Conservation (phyloP, 92 coral and sea anemone genomes). For the Bergia sp. region DNA sequence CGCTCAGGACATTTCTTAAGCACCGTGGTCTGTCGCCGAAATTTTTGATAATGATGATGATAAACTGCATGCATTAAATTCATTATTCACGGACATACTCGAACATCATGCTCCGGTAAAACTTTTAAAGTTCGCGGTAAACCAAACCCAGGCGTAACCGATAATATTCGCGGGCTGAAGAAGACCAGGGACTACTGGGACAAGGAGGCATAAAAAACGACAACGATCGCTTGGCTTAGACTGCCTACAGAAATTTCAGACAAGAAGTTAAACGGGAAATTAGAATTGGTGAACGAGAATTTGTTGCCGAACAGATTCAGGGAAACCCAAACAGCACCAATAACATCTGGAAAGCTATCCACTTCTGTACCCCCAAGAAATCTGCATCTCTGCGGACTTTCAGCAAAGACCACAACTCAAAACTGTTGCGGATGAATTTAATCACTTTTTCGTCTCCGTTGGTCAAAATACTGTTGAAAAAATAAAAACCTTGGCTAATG, state of each 20-base stretch:
- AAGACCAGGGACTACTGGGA: conserved; percentile 50
- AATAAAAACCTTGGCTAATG: background rate
- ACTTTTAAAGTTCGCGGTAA: conserved; percentile 12
- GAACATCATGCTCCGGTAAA: conserved; percentile 60
- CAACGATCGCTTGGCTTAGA: conserved; percentile 36
- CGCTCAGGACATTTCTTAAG: conserved; percentile 16
- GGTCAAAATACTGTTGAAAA: background rate
- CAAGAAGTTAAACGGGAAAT: conserved; percentile 45
- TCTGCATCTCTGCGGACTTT: conserved; percentile 32
- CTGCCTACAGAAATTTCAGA: conserved; percentile 42
- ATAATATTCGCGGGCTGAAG: conserved; percentile 20
- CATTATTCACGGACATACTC: conserved; percentile 50
- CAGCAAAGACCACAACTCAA: background rate
- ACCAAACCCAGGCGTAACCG: conserved; percentile 44
- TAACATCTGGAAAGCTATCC: conserved; percentile 59
- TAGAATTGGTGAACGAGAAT: conserved; percentile 50
- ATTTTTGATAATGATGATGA: conserved; percentile 48
- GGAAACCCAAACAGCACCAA: conserved; percentile 38
- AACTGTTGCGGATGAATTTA: background rate
- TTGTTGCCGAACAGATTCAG: conserved; percentile 45
- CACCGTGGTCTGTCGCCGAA: conserved; percentile 60
- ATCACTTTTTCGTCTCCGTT: background rate
- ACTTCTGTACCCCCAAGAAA: conserved; percentile 41
- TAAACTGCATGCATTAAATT: conserved; percentile 47
- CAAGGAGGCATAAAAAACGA: conserved; percentile 36